Evolutionary conservation across 1,140 invertebrate genomes (phyloP).

Genomic region (Trichoplusia ni): DNA sequence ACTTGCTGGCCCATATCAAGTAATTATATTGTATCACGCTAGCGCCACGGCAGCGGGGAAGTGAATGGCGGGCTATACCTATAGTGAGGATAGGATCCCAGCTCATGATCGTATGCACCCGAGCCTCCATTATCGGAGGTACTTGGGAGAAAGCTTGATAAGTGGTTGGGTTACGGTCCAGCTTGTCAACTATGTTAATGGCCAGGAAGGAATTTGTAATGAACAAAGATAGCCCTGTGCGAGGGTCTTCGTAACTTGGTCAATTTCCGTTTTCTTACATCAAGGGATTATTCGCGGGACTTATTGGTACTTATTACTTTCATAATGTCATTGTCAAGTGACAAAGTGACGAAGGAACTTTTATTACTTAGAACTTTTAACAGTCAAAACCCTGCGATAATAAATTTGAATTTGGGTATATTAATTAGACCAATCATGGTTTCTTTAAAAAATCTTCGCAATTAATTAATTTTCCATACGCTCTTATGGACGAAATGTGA

Average conservation of each 20-base stretch:
- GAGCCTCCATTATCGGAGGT: not conserved
- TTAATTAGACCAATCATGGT: no score
- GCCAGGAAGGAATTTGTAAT: slow-evolving; percentile 12
- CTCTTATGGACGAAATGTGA: no score
- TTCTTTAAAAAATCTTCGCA: no score
- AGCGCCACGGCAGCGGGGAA: slow-evolving; percentile 7
- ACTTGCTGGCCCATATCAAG: slow-evolving; percentile 10
- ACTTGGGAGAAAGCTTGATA: not conserved
- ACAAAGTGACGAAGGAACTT: no score
- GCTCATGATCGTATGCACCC: not conserved
- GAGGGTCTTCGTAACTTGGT: slow-evolving; percentile 11
- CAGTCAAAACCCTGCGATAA: no score
- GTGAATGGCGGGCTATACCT: not conserved
- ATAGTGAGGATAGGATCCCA: not conserved
- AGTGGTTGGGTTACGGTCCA: not conserved
- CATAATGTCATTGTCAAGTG: no score
- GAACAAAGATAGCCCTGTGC: not conserved
- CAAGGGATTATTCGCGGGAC: slow-evolving; percentile 15
- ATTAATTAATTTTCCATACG: no score
- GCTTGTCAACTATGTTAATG: slow-evolving; percentile 13
- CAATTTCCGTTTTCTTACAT: slow-evolving; percentile 20
- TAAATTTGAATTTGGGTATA: no score
- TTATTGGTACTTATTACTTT: not conserved
- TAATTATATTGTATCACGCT: slow-evolving; percentile 28
- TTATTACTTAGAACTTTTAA: not conserved